A percentile compares a stretch with the other conserved stretches of the same genome.
These are phyloP conservation scores for Xenus cinereus DNA, from an alignment of 2,113 vertebrate genomes.

Conservation along the genomic window DNA sequence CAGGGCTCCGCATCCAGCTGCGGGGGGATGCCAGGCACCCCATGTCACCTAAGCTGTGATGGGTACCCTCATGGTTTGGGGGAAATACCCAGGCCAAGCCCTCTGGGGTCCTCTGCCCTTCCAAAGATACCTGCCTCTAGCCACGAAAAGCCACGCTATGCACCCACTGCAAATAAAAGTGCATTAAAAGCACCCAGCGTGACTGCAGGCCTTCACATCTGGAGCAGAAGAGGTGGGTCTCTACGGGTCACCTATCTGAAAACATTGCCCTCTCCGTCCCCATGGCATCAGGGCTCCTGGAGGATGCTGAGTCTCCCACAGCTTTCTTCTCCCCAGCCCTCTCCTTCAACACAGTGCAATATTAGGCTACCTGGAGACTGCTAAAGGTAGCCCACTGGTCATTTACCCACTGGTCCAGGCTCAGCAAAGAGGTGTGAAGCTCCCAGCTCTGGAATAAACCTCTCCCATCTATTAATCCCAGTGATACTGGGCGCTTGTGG, in stretches of 20 bases:
- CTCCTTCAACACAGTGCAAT: accelerated
- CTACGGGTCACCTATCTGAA: accelerated
- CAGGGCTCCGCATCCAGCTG: background rate
- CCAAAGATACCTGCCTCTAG: background rate
- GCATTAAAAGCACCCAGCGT: background rate
- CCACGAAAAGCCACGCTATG: accelerated
- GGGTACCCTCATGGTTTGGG: background rate
- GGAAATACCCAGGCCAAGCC: background rate
- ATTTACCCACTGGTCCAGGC: background rate
- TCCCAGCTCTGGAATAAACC: background rate
- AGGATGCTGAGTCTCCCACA: background rate
- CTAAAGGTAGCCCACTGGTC: background rate
- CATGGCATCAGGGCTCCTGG: accelerated
- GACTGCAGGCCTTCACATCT: background rate
- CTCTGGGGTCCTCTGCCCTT: background rate
- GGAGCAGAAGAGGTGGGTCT: background rate
- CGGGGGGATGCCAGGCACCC: background rate
- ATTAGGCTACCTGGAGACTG: background rate
- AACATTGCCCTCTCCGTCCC: background rate
- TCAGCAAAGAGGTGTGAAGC: background rate
- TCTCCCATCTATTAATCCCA: background rate
- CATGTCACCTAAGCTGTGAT: background rate
- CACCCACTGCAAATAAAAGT: background rate
- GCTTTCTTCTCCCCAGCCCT: background rate
- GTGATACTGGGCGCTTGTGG: background rate